Evolutionary conservation across 37 sponge, comb jelly and placozoan species (phyloP).

Genomic region (Chondrilla cf. caribensis): DNA sequence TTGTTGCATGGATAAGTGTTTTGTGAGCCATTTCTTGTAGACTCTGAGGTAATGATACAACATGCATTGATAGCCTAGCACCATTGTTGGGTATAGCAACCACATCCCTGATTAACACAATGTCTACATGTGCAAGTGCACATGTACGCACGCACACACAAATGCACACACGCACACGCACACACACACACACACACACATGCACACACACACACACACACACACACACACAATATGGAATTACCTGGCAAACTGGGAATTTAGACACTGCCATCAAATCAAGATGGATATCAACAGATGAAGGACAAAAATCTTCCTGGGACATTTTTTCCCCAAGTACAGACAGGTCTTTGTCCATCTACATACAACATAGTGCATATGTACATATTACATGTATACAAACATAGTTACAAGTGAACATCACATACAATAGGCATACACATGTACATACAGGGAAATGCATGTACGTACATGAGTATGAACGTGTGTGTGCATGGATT

Average conservation of each 20-base stretch:
- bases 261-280: neutral
- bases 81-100: too few species aligned
- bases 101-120: too few species aligned
- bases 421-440: too few species aligned
- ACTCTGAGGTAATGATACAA: neutral
- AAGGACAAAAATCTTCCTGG: neutral
- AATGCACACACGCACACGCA: neutral
- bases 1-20: slow-evolving; percentile 1
- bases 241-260: slow-evolving; percentile 1
- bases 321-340: neutral
- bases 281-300: neutral
- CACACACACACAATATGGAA: neutral
- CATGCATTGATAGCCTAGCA: too few species aligned
- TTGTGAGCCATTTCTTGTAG: neutral
- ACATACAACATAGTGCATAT: neutral
- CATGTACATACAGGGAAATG: too few species aligned
- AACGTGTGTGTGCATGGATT: too few species aligned
- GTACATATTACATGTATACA: neutral
- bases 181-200: neutral
- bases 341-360: neutral
- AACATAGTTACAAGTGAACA: too few species aligned
- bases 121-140: neutral
- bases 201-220: neutral
- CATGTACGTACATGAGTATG: too few species aligned
- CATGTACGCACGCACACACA: neutral